Base-by-base conservation (phyloP, 2,113 vertebrate genomes). In the Pyxicephalus adspersus region DNA sequence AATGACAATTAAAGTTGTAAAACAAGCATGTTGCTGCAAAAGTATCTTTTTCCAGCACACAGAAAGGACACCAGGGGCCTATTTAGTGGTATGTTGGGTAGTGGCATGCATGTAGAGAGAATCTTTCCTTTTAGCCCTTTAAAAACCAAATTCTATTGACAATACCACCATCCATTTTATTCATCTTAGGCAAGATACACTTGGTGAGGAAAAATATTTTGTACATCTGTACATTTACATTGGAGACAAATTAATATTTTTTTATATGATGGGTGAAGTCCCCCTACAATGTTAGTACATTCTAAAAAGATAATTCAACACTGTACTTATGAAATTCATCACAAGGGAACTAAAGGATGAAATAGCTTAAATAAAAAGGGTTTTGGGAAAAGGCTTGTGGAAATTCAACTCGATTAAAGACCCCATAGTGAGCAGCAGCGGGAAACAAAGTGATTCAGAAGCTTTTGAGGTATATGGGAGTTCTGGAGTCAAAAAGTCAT, bases 401-500 rank as follows among this genome's bases (percentile, higher is more conserved):
- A 74, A 38, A 74, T 55, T 57, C 26, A 38, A 60, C 54, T 74
- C 71, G 60, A 74, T 74, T 74, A 74, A 74, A 74, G 57, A 31
- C 71, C 71, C 54, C 71, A 60, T 58, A 60, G 54, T 74, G 71
- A 74, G 71, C n/a, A 74, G 71, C 17, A 74, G 55, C 71, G 38
- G 71, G 38, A 74, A 74, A 74, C 71, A 74, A 74, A 74, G 71
- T 60, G 71, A 74, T 74, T 31, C 34, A 74, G 55, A 23, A 74
- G 20, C 20, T 60, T 61, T 74, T 54, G 71, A 58, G 71, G 71
- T 54, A 60, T 60, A 26, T 57, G 29, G 71, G 71, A 34, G 71
- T 74, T 58, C 71, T 74, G 34, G 54, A 74, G 71, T 74, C 71
- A 74, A 74, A 74, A 74, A 74, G 71, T 55, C 71, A 60, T 74